Base-by-base conservation (phyloP, 2,797 vertebrate species). In the Odontamblyopus rebecca region DNA sequence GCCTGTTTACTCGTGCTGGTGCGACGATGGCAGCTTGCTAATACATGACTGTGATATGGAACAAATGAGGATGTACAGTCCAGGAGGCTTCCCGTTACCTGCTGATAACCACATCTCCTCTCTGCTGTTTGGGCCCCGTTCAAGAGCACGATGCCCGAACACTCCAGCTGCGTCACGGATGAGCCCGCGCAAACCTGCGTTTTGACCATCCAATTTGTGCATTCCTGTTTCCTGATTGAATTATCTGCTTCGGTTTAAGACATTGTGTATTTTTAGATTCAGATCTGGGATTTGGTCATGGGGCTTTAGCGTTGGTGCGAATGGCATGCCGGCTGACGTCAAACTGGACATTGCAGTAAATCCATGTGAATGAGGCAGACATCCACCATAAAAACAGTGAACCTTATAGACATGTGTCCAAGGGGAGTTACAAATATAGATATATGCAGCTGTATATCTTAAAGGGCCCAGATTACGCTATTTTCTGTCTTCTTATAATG, bases 1-100 rank as follows among this genome's bases (percentile, higher is more conserved):
- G 1, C 64, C 54, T 88, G 83, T 85, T 90, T 91, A 67, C 76
- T 74, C 78, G 84, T 82, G 69, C 68, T 54, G 71, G 73, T 53
- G 73, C 69, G 82, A 83, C 68, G 83, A 83, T 86, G 79, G 80
- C 76, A 77, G 78, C 80, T 86, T 1, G 35, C 35, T 38, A 2
- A 38, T 84, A 79, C 79, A 68, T 32, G 70, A 74, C 74, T 79
- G 67, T 61, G 82, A 88, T 88, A 78, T 51, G 79, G 81, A 91
- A 90, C 85, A 89, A 89, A 85, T 82, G 78, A 85, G 70, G 83
- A 88, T 78, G 68, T 53, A 16, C 68, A 77, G 70, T 50, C 48
- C 60, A 61, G 50, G 70, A 41, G 50, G 71, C 57, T 48, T 81
- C 74, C 65, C 76, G 81, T 77, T 85, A 86, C 81, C 79, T 78